Evolutionary conservation across 2,113 vertebrate species (phyloP), one percentile per base, ranked within the genome.

Genomic region (Proteles cristata): DNA sequence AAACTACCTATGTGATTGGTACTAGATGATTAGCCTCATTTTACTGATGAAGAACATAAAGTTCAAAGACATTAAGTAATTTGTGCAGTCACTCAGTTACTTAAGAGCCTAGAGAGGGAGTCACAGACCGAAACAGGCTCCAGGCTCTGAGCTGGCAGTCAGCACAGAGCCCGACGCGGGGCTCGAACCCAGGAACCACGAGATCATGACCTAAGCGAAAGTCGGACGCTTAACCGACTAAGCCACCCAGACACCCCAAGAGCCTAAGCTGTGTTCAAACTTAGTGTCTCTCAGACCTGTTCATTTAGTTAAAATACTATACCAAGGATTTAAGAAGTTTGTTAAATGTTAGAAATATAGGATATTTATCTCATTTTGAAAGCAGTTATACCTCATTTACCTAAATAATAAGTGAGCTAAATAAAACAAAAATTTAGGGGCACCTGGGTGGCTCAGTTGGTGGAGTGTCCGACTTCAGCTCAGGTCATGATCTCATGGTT

Each of bases 301-400:
- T 93, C 7, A 86, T 83, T 91, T 88, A 66, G 43, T 92, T 89
- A 85, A 95, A 89, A 79, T 53, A 58, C 28, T 94, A 65, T 85
- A 66, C n/a, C 48, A 90, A 35, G 76, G 33, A 65, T 82, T 90
- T 79, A 85, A 58, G 39, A 88, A 92, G 19, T 94, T 86, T 93
- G 28, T 80, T 88, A 74, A 93, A 65, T 81, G 61, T 21, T 93
- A 43, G 8, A 77, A 39, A 86, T 58, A 45, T 66, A 68, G 11
- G 21, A 45, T 91, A 45, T 48, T 88, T 69, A n/a, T 61, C 68
- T 95, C 66, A 85, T 45, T 92, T 95, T 86, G 83, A 89, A 95
- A 92, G 66, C 4, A 85, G 48, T 88, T 79, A 11, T 74, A 31
- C 15, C 23, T 68, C 80, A 35, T 90, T 87, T 91, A 35, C 28